These are phyloP conservation scores for Menura novaehollandiae DNA, from an alignment of 2,113 vertebrate species.

Conservation along the genomic window DNA sequence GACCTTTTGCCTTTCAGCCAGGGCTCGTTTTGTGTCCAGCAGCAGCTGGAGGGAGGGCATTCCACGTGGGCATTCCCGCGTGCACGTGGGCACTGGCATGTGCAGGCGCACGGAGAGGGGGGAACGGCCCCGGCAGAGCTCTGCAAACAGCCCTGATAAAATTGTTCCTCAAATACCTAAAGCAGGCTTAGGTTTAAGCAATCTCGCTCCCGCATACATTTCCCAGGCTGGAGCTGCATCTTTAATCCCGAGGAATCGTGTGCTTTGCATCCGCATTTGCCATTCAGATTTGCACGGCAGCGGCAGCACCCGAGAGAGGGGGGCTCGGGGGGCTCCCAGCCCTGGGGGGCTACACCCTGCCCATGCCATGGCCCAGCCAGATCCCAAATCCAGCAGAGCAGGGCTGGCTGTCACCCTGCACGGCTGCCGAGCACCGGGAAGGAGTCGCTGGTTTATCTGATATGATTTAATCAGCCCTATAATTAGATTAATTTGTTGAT, in stretches of 20 bases:
- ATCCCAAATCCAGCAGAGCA: fast-evolving
- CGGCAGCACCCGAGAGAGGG: fast-evolving
- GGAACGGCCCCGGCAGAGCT: neutral
- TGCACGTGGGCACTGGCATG: neutral
- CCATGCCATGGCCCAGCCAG: fast-evolving
- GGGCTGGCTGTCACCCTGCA: neutral
- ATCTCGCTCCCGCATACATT: neutral
- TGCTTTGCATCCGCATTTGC: neutral
- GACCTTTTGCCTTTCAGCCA: neutral
- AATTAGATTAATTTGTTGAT: slow-evolving; percentile 67
- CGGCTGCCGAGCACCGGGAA: neutral
- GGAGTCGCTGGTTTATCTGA: slow-evolving; percentile 3
- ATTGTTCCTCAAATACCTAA: slow-evolving; percentile 29
- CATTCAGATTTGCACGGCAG: neutral
- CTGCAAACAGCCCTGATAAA: neutral
- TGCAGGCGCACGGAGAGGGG: neutral
- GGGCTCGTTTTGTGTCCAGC: fast-evolving
- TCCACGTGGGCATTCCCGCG: fast-evolving
- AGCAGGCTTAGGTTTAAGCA: slow-evolving; percentile 35
- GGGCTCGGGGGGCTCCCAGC: neutral
- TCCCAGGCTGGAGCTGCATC: neutral
- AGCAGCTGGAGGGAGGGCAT: neutral
- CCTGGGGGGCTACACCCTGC: fast-evolving
- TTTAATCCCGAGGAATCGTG: neutral
- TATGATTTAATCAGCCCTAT: slow-evolving; percentile 57